Evolutionary conservation across 2,888 invertebrate genomes (phyloP).

Genomic region (Thecocarcelia acutangulata): DNA sequence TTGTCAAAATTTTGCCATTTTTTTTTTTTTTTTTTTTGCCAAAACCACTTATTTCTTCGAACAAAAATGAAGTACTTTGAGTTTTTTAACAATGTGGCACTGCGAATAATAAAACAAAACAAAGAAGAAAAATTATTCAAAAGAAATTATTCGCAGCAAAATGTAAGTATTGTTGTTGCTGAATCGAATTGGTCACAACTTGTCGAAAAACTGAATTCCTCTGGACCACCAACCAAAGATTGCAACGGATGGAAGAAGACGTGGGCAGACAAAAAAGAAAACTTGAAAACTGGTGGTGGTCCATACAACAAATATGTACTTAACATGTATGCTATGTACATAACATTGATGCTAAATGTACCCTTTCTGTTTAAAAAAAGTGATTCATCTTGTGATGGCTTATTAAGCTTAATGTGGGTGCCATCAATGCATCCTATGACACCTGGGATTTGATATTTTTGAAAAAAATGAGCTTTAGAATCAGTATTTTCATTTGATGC

Average conservation of each 20-base stretch:
- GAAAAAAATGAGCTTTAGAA: constrained; percentile 28
- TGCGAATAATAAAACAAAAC: no score
- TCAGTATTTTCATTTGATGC: constrained; percentile 5
- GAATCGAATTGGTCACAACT: constrained; percentile 9
- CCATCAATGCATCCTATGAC: constrained; percentile 47
- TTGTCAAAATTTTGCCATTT: no score
- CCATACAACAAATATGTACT: constrained; percentile 13
- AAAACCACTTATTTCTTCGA: no score
- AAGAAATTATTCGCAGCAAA: no score
- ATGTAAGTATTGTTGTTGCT: no score
- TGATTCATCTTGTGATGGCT: constrained; percentile 31
- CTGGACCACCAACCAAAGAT: constrained; percentile 26
- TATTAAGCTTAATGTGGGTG: constrained; percentile 34
- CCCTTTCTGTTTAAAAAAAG: constrained; percentile 23
- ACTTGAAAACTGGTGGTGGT: constrained; percentile 19
- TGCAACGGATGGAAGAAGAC: constrained; percentile 24
- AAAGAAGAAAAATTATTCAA: no score
- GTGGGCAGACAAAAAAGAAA: constrained; percentile 18
- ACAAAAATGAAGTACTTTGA: no score
- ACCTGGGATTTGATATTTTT: constrained; percentile 39
- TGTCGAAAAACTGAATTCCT: constrained; percentile 6
- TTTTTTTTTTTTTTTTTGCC: no score
- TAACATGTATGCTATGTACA: constrained; percentile 2
- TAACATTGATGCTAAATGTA: constrained; percentile 18
- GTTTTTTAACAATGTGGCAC: no score